Percentiles rank a stretch among this genome's conserved stretches.
phyloP scores from a whole-genome alignment of 1,140 invertebrate species.

The Teleopsis dalmanni region DNA sequence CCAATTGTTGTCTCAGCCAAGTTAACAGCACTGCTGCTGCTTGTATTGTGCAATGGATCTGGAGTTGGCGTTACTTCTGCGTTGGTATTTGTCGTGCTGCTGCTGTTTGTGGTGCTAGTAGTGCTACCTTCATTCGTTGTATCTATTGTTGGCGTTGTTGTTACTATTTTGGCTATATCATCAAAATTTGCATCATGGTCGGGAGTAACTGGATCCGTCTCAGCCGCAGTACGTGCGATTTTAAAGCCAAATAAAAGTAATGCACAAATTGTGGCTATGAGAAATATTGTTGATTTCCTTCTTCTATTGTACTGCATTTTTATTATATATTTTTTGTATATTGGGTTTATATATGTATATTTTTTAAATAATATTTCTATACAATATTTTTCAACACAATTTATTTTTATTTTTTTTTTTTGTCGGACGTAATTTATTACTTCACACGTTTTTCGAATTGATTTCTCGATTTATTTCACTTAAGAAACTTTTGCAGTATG shows the following conservation, averaged over 20 bases:
- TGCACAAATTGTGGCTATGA: conserved; percentile 10
- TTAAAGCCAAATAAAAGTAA: conserved; percentile 9
- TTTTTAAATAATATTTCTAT: neutral
- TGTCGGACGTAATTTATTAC: too few relatives aligned
- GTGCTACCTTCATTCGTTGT: neutral
- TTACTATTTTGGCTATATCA: neutral
- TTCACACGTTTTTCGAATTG: too few relatives aligned
- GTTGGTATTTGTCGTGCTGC: neutral
- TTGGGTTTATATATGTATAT: neutral
- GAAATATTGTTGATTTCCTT: conserved; percentile 11
- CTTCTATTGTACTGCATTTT: conserved; percentile 5
- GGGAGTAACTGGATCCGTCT: too few relatives aligned
- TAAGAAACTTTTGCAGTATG: too few relatives aligned
- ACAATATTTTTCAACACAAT: conserved; percentile 2
- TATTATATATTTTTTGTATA: conserved; percentile 6
- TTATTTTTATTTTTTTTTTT: conserved; percentile 8
- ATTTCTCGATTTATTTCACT: too few relatives aligned
- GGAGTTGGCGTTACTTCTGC: neutral
- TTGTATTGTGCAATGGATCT: neutral
- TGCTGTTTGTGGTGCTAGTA: neutral
- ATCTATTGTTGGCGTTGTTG: conserved; percentile 1
- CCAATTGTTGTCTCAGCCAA: too few relatives aligned
- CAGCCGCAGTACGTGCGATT: conserved; percentile 4
- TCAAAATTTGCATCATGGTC: conserved; percentile 9
- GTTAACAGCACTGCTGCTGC: neutral